A percentile compares a stretch with the other conserved stretches of the same genome.
These are phyloP conservation scores for Ptilorrhoa leucosticta DNA, from an alignment of 2,113 vertebrate species.

Conservation along the genomic window DNA sequence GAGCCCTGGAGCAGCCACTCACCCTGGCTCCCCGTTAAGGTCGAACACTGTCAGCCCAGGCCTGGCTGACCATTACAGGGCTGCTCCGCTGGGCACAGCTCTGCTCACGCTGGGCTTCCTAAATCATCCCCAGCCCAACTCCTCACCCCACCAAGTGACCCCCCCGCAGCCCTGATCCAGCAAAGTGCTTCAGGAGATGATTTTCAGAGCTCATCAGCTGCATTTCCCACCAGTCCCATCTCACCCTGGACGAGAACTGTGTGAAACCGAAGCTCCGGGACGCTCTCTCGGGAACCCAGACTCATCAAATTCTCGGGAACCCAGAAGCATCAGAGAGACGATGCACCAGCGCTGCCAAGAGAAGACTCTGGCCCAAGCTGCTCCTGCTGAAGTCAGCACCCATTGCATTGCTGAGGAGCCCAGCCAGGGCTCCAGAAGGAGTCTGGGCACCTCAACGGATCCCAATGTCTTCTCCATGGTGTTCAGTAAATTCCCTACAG, in stretches of 20 bases:
- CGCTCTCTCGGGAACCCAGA: background rate
- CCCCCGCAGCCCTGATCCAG: rapidly evolving
- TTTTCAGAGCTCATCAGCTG: background rate
- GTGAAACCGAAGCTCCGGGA: background rate
- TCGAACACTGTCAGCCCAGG: background rate
- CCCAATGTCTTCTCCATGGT: background rate
- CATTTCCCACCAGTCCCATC: background rate
- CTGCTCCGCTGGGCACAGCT: rapidly evolving
- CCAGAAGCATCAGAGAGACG: background rate
- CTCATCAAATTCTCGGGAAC: background rate
- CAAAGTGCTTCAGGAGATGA: background rate
- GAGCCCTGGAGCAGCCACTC: background rate
- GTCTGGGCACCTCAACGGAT: background rate
- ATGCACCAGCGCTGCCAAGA: background rate
- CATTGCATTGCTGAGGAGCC: background rate
- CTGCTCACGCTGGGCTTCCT: background rate
- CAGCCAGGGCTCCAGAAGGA: background rate
- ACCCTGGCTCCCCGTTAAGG: background rate
- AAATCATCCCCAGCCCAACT: background rate
- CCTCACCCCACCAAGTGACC: background rate
- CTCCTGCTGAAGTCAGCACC: constrained; percentile 33
- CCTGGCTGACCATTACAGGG: background rate
- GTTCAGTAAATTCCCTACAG: background rate
- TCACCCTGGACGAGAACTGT: background rate
- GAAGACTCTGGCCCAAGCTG: background rate